A percentile compares a stretch with the other conserved stretches of the same genome.
Conservation (phyloP, 2,113 vertebrate species). For the Tinamus guttatus region DNA sequence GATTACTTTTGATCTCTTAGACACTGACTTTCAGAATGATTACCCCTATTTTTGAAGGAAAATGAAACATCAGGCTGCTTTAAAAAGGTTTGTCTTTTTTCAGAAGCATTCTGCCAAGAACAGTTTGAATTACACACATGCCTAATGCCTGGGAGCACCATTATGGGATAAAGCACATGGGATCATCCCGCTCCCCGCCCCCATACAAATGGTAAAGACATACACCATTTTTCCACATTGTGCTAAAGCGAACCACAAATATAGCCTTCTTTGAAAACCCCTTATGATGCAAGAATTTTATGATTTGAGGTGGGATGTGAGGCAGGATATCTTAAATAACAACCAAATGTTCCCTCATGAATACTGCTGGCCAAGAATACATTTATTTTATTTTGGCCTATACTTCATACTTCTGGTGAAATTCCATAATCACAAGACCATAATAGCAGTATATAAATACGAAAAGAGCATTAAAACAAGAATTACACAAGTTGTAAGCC, state of each 20-base stretch:
- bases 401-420: neutral
- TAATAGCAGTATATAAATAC: constrained; percentile 22
- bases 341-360: constrained; percentile 5
- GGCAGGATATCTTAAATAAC: constrained; percentile 16
- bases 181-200: neutral
- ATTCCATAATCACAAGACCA: constrained; percentile 5
- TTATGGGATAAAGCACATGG: neutral
- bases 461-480: neutral
- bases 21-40: neutral
- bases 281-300: constrained; percentile 6
- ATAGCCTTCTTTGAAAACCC: neutral
- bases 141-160: neutral
- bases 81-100: neutral
- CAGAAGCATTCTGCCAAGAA: neutral
- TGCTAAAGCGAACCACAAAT: neutral
- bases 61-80: neutral
- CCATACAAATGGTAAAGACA: neutral
- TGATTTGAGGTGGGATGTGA: neutral
- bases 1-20: neutral
- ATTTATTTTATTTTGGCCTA: constrained; percentile 14
- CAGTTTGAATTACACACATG: neutral
- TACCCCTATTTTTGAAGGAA: neutral
- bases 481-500: constrained; percentile 7
- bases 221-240: neutral
- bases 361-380: constrained; percentile 15